A percentile compares a stretch with the other conserved stretches of the same genome.
Evolutionary conservation across 2,113 vertebrate species (phyloP).

Genomic region (Pseudopodoces humilis): DNA sequence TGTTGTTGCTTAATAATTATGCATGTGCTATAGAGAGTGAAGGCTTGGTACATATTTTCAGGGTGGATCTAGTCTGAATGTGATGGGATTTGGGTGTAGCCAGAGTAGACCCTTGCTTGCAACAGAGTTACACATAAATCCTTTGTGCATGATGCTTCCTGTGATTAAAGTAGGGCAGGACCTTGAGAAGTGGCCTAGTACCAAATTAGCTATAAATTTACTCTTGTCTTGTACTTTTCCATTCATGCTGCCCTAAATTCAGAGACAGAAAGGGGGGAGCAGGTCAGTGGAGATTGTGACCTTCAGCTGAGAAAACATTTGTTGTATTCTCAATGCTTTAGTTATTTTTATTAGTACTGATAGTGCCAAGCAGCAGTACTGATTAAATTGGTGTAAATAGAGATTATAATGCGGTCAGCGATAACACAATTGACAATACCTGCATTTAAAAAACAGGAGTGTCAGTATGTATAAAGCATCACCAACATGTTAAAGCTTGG

Average conservation of each 20-base stretch:
- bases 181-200: neutral
- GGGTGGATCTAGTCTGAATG: neutral
- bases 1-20: neutral
- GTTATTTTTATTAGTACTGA: slow-evolving; percentile 16
- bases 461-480: slow-evolving; percentile 15
- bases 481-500: neutral
- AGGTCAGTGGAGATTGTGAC: neutral
- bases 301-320: slow-evolving; percentile 5
- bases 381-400: slow-evolving; percentile 49
- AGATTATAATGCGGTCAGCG: slow-evolving; percentile 51
- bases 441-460: slow-evolving; percentile 45
- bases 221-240: neutral
- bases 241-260: neutral
- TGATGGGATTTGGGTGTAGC: neutral
- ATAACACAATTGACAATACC: slow-evolving; percentile 10
- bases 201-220: neutral
- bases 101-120: neutral
- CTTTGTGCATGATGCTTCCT: neutral
- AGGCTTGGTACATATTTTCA: neutral
- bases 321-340: neutral
- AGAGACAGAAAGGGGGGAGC: neutral
- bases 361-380: neutral
- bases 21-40: neutral
- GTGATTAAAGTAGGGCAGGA: neutral
- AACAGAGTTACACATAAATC: neutral